phyloP scores from a whole-genome alignment of 2,888 invertebrate species.

The Harmothoe impar region DNA sequence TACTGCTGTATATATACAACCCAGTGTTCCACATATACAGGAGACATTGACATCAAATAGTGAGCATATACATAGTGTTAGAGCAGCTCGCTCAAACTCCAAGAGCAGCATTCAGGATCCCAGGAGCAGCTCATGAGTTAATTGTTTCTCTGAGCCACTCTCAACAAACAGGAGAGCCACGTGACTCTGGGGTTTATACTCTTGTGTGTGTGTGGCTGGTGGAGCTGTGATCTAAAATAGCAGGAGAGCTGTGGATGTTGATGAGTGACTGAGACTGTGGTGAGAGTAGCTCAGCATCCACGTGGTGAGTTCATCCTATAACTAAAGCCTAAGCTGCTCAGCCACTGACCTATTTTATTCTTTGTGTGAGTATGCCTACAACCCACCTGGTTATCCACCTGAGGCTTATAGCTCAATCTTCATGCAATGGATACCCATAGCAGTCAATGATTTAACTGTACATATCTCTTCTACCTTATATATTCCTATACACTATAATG shows the following conservation, averaged over 20 bases:
- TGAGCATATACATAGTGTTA: neutral
- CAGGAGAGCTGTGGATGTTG: too few species aligned
- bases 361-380: neutral
- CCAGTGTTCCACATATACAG: neutral
- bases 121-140: neutral
- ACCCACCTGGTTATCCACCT: neutral
- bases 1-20: neutral
- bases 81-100: neutral
- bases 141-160: neutral
- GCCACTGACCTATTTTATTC: neutral
- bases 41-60: neutral
- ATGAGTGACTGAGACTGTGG: too few species aligned
- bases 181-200: neutral
- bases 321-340: conserved; percentile 6
- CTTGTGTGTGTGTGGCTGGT: too few species aligned
- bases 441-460: too few species aligned
- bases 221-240: too few species aligned
- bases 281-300: neutral
- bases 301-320: conserved; percentile 8
- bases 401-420: too few species aligned
- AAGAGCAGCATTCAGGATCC: neutral
- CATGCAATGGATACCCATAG: too few species aligned
- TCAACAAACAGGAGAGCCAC: neutral
- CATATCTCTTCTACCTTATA: too few species aligned
- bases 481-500: too few species aligned